A percentile compares a stretch with the other conserved stretches of the same genome.
These are phyloP conservation scores for Spermophilus dauricus DNA, from an alignment of 2,113 vertebrate species.

Conservation along the genomic window DNA sequence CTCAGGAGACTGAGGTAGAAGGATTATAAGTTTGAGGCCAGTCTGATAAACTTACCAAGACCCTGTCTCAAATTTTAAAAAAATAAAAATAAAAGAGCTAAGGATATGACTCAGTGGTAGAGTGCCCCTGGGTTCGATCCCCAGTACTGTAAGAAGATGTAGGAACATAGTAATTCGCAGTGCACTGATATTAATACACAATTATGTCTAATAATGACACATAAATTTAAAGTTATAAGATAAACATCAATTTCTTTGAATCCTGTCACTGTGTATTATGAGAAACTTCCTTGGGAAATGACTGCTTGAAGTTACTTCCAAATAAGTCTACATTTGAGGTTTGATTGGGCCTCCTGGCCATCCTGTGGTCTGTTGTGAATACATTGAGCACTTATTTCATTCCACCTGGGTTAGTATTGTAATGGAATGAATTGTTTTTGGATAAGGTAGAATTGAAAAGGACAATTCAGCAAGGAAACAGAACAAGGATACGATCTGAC, in stretches of 20 bases:
- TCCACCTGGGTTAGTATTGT: not conserved
- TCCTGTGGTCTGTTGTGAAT: not conserved
- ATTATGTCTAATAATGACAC: not conserved
- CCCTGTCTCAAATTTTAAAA: too few relatives aligned
- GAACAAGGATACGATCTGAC: not conserved
- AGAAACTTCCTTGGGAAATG: not conserved
- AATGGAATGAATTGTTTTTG: not conserved
- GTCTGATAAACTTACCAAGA: too few relatives aligned
- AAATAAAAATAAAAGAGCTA: too few relatives aligned
- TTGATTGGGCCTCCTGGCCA: not conserved
- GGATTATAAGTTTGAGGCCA: too few relatives aligned
- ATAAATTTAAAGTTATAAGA: not conserved
- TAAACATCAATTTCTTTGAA: slow-evolving; percentile 29
- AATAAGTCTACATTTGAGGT: not conserved
- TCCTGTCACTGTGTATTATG: not conserved
- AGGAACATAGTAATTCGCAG: slow-evolving; percentile 20
- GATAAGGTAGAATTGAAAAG: not conserved
- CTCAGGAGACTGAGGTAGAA: too few relatives aligned
- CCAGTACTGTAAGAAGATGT: not conserved
- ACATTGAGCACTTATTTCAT: not conserved
- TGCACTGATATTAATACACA: not conserved
- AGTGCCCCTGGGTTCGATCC: too few relatives aligned
- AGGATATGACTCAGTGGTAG: too few relatives aligned
- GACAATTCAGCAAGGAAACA: not conserved
- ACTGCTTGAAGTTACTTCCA: not conserved